Base-by-base conservation (phyloP, 2,113 vertebrate species). In the Gila orcuttii region DNA sequence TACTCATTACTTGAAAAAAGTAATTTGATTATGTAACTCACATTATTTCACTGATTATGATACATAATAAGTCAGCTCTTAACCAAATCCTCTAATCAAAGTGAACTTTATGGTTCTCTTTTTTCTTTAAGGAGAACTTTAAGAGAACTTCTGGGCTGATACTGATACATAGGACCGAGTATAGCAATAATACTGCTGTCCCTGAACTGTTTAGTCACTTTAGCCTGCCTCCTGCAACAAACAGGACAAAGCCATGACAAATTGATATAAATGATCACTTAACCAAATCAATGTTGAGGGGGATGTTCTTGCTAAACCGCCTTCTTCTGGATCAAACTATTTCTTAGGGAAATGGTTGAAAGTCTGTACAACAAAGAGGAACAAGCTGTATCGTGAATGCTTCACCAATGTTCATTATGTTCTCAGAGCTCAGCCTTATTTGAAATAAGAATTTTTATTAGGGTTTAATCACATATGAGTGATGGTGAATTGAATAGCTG, bases 181-280 rank as follows among this genome's bases (percentile, higher is more conserved):
- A 36, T 31, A 59, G 13, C 76, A 78, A 57, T 60, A 39, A 42
- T 23, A 79, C 77, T 17, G 77, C 28, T 36, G 10, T 59, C 10
- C 39, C 39, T 33, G 59, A 79, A 83, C 36, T 28, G 57, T 60
- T 47, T 19, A 28, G 69, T 4, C 42, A 28, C 31, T 76, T 31
- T 45, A 83, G 59, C 52, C 77, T 60, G 68, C 28, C 23, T 86
- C 84, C 64, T 39, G 79, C 92, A 83, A 86, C 64, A 76, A 90
- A 89, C 82, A 86, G 75, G 86, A 88, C 90, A 86, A 89, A 93
- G 92, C 88, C 92, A 93, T 93, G 91, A 87, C 87, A 93, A 88
- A 55, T 91, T 90, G 81, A 92, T 91, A 94, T 91, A 91, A 93
- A 94, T 92, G 89, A 86, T 91, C 91, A 91, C 92, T 94, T 92